Percentiles rank a stretch among this genome's conserved stretches.
Conservation (phyloP, 1,140 invertebrate genomes). For the Psilanteris sp. region DNA sequence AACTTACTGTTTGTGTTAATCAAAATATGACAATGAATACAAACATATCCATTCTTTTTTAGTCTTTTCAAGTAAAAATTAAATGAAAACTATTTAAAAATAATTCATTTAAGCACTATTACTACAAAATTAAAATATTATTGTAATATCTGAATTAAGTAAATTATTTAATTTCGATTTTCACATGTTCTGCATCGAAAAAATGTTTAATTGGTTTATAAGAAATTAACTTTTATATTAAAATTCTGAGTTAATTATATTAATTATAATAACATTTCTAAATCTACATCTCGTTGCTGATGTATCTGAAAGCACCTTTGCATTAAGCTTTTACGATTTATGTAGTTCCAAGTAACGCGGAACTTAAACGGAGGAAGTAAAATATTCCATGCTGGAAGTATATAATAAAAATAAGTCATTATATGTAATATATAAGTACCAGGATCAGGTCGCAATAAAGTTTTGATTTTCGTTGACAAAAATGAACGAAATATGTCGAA, state of each 20-base stretch:
- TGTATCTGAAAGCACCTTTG: constrained; percentile 52
- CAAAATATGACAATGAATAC: too few species aligned
- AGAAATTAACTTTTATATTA: constrained; percentile 29
- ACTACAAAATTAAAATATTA: too few species aligned
- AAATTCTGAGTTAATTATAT: constrained; percentile 39
- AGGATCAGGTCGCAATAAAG: background rate
- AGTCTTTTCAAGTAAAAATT: too few species aligned
- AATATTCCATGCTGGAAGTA: constrained; percentile 35
- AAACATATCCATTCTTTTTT: too few species aligned
- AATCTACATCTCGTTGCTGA: constrained; percentile 36
- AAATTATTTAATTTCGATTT: too few species aligned
- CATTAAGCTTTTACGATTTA: constrained; percentile 40
- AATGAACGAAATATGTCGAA: constrained; percentile 34
- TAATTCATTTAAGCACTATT: too few species aligned
- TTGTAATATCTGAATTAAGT: too few species aligned
- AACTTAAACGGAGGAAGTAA: constrained; percentile 20
- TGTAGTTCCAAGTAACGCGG: constrained; percentile 22
- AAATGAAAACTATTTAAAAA: too few species aligned
- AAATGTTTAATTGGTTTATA: constrained; percentile 8
- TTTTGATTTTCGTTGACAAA: constrained; percentile 36
- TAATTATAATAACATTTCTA: constrained; percentile 49
- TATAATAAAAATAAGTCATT: constrained; percentile 21
- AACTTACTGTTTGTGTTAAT: too few species aligned
- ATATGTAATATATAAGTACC: constrained; percentile 35
- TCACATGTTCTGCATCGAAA: too few species aligned